Evolutionary conservation across 53 echinoderm and acorn worm species (phyloP).

Genomic region (Paracentrotus lividus): DNA sequence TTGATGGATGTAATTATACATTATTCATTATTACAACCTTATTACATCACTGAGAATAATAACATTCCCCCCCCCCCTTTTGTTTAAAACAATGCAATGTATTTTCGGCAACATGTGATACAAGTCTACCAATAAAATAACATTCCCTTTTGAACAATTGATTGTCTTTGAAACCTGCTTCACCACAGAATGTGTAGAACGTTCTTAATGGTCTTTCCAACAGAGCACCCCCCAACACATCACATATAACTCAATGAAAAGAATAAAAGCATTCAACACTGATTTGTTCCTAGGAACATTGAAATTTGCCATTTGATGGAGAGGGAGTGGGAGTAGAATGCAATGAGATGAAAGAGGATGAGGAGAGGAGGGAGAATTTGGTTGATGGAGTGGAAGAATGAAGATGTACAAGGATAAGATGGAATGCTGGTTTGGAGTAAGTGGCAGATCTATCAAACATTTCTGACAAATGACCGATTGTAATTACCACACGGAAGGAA

Average conservation of each 20-base stretch:
- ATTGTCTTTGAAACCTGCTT: no score
- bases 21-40: no score
- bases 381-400: constrained; percentile 36
- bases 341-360: neutral
- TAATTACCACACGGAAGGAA: constrained; percentile 35
- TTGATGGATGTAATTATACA: neutral
- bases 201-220: no score
- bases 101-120: neutral
- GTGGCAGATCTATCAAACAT: constrained; percentile 53
- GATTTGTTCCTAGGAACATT: neutral
- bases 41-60: no score
- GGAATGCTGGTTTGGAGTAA: constrained; percentile 37
- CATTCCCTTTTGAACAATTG: neutral
- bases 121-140: neutral
- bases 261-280: neutral
- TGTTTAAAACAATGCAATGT: neutral
- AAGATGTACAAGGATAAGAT: constrained; percentile 52
- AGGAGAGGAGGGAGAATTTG: neutral
- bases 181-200: neutral
- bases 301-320: neutral
- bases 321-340: constrained; percentile 1
- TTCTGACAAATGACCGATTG: constrained; percentile 57
- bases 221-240: neutral
- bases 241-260: neutral
- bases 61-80: no score